Conservation (phyloP, 1,140 invertebrate genomes). For the Trichonephila clavipes region DNA sequence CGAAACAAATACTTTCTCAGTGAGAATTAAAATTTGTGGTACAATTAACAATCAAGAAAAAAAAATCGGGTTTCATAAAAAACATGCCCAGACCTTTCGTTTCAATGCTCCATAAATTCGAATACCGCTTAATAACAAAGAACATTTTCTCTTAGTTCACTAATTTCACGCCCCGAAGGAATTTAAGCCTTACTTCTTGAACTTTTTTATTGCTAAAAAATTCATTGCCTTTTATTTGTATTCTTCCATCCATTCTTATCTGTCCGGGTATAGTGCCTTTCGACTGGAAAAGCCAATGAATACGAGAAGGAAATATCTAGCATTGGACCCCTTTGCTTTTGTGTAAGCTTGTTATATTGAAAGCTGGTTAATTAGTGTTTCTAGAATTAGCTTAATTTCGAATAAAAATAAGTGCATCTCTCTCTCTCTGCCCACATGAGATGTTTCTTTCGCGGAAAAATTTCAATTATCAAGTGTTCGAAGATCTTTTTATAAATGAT, state of each 20-base stretch:
- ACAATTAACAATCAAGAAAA: slow-evolving; percentile 8
- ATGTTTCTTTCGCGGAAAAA: background rate
- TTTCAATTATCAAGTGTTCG: background rate
- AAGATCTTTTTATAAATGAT: background rate
- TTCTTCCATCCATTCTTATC: background rate
- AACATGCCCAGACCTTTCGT: background rate
- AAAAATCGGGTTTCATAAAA: background rate
- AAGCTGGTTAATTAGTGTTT: slow-evolving; percentile 18
- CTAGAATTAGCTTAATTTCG: background rate
- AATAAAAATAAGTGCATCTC: background rate
- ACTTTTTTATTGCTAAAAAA: slow-evolving; percentile 41
- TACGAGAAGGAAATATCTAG: background rate
- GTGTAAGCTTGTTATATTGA: slow-evolving; percentile 29
- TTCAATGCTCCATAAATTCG: slow-evolving; percentile 40
- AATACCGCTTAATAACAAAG: slow-evolving; percentile 55
- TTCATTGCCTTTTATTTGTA: background rate
- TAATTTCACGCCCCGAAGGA: slow-evolving; percentile 59
- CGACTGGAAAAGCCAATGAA: background rate
- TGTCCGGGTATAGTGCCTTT: background rate
- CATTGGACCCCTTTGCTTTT: background rate
- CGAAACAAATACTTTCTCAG: background rate
- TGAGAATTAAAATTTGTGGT: slow-evolving; percentile 26
- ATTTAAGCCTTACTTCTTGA: slow-evolving; percentile 32
- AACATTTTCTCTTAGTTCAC: slow-evolving; percentile 36
- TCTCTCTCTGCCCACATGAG: background rate